Percentiles rank a stretch among this genome's conserved stretches.
Conservation (phyloP, 1,140 invertebrate species). For the Teleopsis dalmanni region DNA sequence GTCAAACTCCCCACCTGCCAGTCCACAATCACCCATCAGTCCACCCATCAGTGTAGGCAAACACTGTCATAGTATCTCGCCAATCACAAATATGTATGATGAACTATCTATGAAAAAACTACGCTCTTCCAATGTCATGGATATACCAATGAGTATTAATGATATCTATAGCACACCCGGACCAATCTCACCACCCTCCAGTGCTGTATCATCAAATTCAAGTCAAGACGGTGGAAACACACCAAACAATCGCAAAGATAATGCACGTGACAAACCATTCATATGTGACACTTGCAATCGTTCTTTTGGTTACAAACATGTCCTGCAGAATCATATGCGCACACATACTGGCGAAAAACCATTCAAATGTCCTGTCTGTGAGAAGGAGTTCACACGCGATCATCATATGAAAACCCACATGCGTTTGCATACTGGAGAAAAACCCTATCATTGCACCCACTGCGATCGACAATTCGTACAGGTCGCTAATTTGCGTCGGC, state of each 20-base stretch:
- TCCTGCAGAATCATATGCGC: constrained; percentile 90
- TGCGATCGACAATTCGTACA: constrained; percentile 90
- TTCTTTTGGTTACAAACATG: constrained; percentile 90
- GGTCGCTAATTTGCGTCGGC: constrained; percentile 88
- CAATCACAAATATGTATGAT: constrained; percentile 35
- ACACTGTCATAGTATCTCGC: constrained; percentile 29
- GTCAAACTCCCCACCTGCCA: constrained; percentile 39
- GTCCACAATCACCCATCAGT: constrained; percentile 31
- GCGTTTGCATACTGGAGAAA: constrained; percentile 86
- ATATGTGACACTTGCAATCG: constrained; percentile 79
- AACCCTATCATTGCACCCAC: constrained; percentile 85
- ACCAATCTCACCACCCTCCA: constrained; percentile 47
- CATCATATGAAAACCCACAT: constrained; percentile 92
- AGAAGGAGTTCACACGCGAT: constrained; percentile 92
- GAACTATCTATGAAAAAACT: constrained; percentile 33
- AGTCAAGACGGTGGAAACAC: constrained; percentile 25
- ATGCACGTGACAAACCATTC: constrained; percentile 70
- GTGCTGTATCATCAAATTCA: constrained; percentile 48
- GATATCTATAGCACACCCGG: constrained; percentile 44
- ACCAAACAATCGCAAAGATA: constrained; percentile 41
- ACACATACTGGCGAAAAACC: constrained; percentile 96
- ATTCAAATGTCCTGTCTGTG: constrained; percentile 89
- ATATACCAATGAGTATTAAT: constrained; percentile 30
- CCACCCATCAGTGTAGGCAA: constrained; percentile 19
- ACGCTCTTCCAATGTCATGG: constrained; percentile 37